A percentile compares a stretch with the other conserved stretches of the same genome.
Conservation (phyloP, 2,888 invertebrate genomes). For the Drosophila anceps region DNA sequence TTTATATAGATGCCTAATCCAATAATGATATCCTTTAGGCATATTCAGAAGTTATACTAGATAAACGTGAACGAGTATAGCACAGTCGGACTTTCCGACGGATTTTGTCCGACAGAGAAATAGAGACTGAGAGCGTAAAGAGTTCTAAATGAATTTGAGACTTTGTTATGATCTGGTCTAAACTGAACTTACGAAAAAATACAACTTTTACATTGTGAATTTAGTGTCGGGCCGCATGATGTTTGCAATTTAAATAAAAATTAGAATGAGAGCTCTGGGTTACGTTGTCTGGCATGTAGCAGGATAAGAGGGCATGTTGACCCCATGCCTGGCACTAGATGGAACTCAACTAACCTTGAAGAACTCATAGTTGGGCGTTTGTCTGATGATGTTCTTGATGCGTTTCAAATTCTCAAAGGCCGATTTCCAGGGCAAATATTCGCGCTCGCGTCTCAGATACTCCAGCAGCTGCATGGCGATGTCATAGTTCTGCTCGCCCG, state of each 20-base stretch:
- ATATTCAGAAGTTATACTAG: neutral
- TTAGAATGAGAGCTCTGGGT: conserved; percentile 51
- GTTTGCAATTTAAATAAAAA: conserved; percentile 42
- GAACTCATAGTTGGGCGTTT: conserved; percentile 88
- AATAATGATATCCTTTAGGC: neutral
- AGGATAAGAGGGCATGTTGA: neutral
- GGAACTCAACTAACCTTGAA: conserved; percentile 86
- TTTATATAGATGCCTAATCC: neutral
- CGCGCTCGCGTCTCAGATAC: conserved; percentile 86
- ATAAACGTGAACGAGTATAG: neutral
- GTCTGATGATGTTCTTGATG: conserved; percentile 88
- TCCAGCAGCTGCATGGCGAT: conserved; percentile 87
- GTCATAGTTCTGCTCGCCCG: conserved; percentile 88
- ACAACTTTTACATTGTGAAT: conserved; percentile 47
- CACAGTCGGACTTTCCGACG: neutral
- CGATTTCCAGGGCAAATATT: conserved; percentile 86
- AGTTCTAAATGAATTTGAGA: neutral
- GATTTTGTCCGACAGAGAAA: neutral
- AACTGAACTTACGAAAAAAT: conserved; percentile 66
- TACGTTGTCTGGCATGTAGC: conserved; percentile 19
- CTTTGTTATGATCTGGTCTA: neutral
- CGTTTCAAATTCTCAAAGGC: conserved; percentile 87
- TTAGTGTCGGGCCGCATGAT: conserved; percentile 14
- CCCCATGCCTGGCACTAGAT: neutral
- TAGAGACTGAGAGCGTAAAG: neutral